Conservation (phyloP, 1,140 invertebrate species). For the Dreissena polymorpha region DNA sequence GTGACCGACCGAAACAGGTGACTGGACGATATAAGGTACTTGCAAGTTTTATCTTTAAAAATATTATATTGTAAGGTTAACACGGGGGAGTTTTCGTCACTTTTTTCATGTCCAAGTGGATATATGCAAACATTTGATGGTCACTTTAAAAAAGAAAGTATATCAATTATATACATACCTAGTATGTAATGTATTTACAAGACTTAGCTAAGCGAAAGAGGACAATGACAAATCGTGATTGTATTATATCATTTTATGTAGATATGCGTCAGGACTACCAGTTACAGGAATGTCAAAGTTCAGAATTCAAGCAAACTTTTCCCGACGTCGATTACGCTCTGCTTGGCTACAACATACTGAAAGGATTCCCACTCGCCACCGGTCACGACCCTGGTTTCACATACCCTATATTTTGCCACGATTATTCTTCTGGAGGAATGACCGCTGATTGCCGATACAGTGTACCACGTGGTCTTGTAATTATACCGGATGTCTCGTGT, state of each 20-base stretch:
- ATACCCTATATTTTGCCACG: slow-evolving; percentile 28
- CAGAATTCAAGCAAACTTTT: slow-evolving; percentile 5
- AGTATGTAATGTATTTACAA: no score
- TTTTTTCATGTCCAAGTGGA: no score
- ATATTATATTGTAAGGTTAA: no score
- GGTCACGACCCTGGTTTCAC: slow-evolving; percentile 47
- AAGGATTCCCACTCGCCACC: slow-evolving; percentile 22
- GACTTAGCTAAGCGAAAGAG: no score
- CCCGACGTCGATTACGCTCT: slow-evolving; percentile 42
- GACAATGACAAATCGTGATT: no score
- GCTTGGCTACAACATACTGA: slow-evolving; percentile 37
- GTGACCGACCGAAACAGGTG: no score
- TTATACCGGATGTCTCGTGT: slow-evolving; percentile 15
- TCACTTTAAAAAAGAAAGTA: no score
- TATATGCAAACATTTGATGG: no score
- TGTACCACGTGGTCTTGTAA: slow-evolving; percentile 18
- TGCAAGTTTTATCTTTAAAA: no score
- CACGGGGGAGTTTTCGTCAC: no score
- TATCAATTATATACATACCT: no score
- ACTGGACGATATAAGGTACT: no score
- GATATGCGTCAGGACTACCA: neutral
- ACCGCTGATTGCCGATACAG: slow-evolving; percentile 29
- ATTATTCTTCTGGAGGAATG: neutral
- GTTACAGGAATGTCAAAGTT: slow-evolving; percentile 4
- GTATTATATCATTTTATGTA: neutral